Percentiles rank a stretch among this genome's conserved stretches.
Evolutionary conservation across 2,113 vertebrate genomes (phyloP).

Genomic region (Electrona antarctica): DNA sequence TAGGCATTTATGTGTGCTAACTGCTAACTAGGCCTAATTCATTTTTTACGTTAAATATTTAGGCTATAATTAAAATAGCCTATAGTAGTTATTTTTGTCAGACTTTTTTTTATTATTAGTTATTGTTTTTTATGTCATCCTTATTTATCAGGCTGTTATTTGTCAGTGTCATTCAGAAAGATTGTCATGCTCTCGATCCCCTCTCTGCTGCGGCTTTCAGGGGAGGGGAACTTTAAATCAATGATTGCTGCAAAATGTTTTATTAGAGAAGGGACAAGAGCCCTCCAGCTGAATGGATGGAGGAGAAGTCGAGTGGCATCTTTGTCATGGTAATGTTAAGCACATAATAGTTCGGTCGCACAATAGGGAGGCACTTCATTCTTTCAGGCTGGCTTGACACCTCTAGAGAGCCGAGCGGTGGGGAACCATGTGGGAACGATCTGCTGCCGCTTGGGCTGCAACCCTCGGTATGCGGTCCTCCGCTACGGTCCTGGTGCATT

Average conservation of each 20-base stretch:
- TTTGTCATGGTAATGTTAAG: slow-evolving; percentile 99
- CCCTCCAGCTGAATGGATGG: slow-evolving; percentile 95
- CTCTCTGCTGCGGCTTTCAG: slow-evolving; percentile 80
- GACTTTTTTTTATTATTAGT: background rate
- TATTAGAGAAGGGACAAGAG: slow-evolving; percentile 94
- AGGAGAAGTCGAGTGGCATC: slow-evolving; percentile 99
- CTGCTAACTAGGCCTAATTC: no score
- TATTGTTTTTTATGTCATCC: background rate
- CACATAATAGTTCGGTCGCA: slow-evolving; percentile 97
- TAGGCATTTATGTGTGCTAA: no score
- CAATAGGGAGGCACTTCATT: slow-evolving; percentile 99
- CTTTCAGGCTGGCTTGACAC: slow-evolving; percentile 96
- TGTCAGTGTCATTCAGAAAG: background rate
- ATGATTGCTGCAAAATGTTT: slow-evolving; percentile 98
- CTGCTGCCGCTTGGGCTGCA: slow-evolving; percentile 85
- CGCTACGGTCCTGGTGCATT: background rate
- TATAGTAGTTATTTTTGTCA: no score
- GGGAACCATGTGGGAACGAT: slow-evolving; percentile 99
- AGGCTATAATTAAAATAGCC: no score
- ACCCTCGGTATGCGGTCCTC: slow-evolving; percentile 78
- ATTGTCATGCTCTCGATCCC: slow-evolving; percentile 54
- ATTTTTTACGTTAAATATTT: no score
- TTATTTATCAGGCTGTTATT: background rate
- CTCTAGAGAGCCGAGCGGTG: slow-evolving; percentile 95
- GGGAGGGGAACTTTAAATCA: slow-evolving; percentile 89